These are phyloP conservation scores for Linyphia triangularis DNA, from an alignment of 2,888 invertebrate species.

Conservation along the genomic window DNA sequence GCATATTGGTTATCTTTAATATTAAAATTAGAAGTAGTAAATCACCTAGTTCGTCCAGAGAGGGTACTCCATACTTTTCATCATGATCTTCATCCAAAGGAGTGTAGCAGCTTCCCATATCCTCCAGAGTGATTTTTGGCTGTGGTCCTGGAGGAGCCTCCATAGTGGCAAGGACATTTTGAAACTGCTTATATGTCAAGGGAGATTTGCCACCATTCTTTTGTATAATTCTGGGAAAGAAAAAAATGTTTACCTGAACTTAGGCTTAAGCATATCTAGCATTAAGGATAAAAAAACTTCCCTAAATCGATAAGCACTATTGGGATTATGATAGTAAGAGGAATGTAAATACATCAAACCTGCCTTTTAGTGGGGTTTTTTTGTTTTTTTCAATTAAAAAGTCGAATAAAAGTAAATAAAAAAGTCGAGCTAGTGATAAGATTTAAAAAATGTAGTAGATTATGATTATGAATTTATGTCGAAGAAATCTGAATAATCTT, in stretches of 20 bases:
- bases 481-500: no score
- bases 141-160: slow-evolving; percentile 86
- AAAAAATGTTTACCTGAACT: no score
- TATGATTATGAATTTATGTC: no score
- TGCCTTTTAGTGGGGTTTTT: no score
- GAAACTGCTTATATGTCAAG: slow-evolving; percentile 92
- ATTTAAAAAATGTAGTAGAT: no score
- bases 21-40: background rate
- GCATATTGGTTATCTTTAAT: background rate
- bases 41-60: slow-evolving; percentile 89
- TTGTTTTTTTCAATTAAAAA: no score
- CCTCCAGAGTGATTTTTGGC: slow-evolving; percentile 82
- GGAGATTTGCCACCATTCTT: slow-evolving; percentile 90
- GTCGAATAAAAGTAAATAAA: no score
- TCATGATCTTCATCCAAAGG: slow-evolving; percentile 88
- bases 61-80: slow-evolving; percentile 90
- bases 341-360: no score
- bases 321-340: background rate
- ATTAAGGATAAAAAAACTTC: no score
- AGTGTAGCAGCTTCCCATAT: slow-evolving; percentile 84
- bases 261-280: no score
- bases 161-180: slow-evolving; percentile 88
- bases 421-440: no score
- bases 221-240: slow-evolving; percentile 85
- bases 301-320: background rate